These are phyloP conservation scores for Pachyrhynchus sulphureomaculatus DNA, from an alignment of 1,140 invertebrate species.

Conservation along the genomic window DNA sequence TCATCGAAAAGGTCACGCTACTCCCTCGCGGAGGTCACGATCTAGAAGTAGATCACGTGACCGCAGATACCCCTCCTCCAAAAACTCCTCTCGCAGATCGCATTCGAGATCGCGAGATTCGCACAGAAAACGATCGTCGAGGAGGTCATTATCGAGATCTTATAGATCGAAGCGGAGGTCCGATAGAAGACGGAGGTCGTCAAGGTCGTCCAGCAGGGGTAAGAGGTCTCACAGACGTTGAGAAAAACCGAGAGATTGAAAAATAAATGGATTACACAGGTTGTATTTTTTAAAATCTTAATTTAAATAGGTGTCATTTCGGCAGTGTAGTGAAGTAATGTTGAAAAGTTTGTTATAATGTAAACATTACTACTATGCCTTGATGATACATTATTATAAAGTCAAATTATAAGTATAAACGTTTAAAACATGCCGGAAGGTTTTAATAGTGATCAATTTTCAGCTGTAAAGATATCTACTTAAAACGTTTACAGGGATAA, in stretches of 20 bases:
- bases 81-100: neutral
- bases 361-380: no score
- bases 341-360: no score
- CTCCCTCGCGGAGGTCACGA: conserved; percentile 5
- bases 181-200: conserved; percentile 16
- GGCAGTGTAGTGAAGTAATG: neutral
- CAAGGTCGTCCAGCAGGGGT: conserved; percentile 44
- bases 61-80: neutral
- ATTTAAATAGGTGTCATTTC: neutral
- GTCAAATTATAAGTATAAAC: no score
- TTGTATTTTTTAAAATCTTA: conserved; percentile 32
- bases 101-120: conserved; percentile 21
- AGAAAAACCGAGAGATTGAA: conserved; percentile 11
- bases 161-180: conserved; percentile 27
- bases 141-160: conserved; percentile 23
- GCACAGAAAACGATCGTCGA: conserved; percentile 20
- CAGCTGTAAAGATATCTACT: no score
- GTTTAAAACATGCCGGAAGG: no score
- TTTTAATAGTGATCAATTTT: no score
- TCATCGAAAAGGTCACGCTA: conserved; percentile 14
- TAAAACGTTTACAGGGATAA: no score
- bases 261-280: conserved; percentile 12
- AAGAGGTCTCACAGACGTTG: conserved; percentile 48
- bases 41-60: conserved; percentile 14
- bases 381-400: no score